Evolutionary conservation across 2,797 vertebrate species (phyloP).

Genomic region (Acanthurus lineatus): DNA sequence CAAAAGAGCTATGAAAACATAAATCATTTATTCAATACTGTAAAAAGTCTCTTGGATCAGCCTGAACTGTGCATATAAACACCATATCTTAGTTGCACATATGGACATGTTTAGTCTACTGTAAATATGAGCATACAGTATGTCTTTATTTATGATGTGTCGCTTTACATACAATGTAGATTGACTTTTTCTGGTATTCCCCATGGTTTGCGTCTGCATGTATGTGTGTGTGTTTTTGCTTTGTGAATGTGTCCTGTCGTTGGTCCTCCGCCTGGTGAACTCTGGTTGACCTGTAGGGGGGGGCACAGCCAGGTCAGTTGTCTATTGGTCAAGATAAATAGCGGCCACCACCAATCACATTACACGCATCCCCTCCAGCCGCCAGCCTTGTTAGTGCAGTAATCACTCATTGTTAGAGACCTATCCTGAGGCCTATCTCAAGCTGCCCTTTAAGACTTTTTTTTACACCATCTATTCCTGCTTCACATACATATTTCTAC

Average conservation of each 20-base stretch:
- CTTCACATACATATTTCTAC: constrained; percentile 30
- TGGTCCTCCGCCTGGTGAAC: constrained; percentile 77
- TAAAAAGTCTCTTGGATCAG: too few relatives aligned
- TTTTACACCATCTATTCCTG: constrained; percentile 42
- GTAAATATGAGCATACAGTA: too few relatives aligned
- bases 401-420: constrained; percentile 86
- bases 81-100: too few relatives aligned
- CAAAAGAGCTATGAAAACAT: neutral
- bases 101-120: too few relatives aligned
- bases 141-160: too few relatives aligned
- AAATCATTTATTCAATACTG: neutral
- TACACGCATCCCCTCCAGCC: constrained; percentile 84
- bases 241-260: constrained; percentile 16
- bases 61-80: too few relatives aligned
- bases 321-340: constrained; percentile 87
- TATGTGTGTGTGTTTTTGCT: neutral
- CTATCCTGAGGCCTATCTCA: constrained; percentile 65
- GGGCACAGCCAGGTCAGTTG: constrained; percentile 82
- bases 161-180: neutral
- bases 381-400: constrained; percentile 84
- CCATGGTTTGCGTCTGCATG: neutral
- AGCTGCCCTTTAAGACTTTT: constrained; percentile 77
- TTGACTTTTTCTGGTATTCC: neutral
- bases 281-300: constrained; percentile 78
- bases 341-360: constrained; percentile 84